A percentile compares a stretch with the other conserved stretches of the same genome.
These are phyloP conservation scores for Musca vetustissima DNA, from an alignment of 1,140 invertebrate genomes.

Conservation along the genomic window DNA sequence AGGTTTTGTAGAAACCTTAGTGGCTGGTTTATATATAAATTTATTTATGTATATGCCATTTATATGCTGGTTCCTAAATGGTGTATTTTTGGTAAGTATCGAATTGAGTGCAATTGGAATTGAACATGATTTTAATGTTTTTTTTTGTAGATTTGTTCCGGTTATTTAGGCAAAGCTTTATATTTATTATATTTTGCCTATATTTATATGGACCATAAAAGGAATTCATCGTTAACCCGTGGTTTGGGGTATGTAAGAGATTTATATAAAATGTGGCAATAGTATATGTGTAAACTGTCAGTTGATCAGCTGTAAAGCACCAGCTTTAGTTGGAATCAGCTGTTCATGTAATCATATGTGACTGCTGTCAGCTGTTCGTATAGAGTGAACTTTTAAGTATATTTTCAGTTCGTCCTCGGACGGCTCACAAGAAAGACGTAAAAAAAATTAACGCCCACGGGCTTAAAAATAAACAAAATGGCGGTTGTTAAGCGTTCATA, in stretches of 20 bases:
- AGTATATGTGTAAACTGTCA: too few species aligned
- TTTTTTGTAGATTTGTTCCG: slow-evolving; percentile 24
- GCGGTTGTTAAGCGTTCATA: too few species aligned
- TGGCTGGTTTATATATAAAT: slow-evolving; percentile 69
- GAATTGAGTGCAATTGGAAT: neutral
- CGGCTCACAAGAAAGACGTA: too few species aligned
- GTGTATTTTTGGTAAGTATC: slow-evolving; percentile 27
- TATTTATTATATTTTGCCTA: slow-evolving; percentile 26
- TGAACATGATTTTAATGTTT: neutral
- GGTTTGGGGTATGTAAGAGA: slow-evolving; percentile 39
- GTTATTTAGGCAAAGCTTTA: slow-evolving; percentile 4
- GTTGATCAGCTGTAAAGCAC: too few species aligned
- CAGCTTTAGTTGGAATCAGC: too few species aligned
- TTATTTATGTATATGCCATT: slow-evolving; percentile 64
- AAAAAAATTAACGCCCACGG: too few species aligned
- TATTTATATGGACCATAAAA: slow-evolving; percentile 27
- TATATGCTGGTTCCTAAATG: slow-evolving; percentile 21
- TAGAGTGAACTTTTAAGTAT: too few species aligned
- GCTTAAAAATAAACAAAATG: too few species aligned
- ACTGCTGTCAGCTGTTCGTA: too few species aligned
- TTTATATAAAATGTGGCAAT: too few species aligned
- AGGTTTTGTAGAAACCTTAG: slow-evolving; percentile 77
- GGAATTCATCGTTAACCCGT: slow-evolving; percentile 4
- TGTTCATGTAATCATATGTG: too few species aligned
- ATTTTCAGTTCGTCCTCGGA: too few species aligned